A percentile compares a stretch with the other conserved stretches of the same genome.
These are phyloP conservation scores for Nothocercus julius DNA, from an alignment of 2,113 vertebrate species.

Conservation along the genomic window DNA sequence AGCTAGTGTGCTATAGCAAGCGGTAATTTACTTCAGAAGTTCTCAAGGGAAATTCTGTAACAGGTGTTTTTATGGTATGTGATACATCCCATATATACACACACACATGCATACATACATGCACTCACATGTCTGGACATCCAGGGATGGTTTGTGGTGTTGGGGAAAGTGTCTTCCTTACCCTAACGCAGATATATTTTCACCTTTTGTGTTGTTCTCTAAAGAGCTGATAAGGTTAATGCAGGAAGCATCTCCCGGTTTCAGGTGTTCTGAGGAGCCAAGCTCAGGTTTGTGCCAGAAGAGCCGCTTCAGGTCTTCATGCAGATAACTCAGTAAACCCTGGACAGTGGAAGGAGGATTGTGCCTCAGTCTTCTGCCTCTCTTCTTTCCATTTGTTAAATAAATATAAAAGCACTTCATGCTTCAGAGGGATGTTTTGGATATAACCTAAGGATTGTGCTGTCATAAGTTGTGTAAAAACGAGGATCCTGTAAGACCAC, in stretches of 20 bases:
- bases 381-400: background rate
- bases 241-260: background rate
- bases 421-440: background rate
- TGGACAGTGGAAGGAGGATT: background rate
- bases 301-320: background rate
- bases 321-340: background rate
- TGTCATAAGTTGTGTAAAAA: background rate
- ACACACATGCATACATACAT: accelerated
- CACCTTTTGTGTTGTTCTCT: background rate
- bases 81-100: background rate
- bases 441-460: background rate
- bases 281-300: background rate
- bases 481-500: background rate
- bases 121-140: background rate
- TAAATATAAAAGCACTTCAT: background rate
- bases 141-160: background rate
- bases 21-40: background rate
- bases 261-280: background rate
- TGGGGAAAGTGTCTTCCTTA: background rate
- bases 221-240: background rate
- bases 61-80: background rate
- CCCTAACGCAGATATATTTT: background rate
- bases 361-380: background rate
- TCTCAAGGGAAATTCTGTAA: background rate
- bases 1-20: background rate